These are phyloP conservation scores for Lanius collurio DNA, from an alignment of 2,113 vertebrate genomes.

Conservation along the genomic window DNA sequence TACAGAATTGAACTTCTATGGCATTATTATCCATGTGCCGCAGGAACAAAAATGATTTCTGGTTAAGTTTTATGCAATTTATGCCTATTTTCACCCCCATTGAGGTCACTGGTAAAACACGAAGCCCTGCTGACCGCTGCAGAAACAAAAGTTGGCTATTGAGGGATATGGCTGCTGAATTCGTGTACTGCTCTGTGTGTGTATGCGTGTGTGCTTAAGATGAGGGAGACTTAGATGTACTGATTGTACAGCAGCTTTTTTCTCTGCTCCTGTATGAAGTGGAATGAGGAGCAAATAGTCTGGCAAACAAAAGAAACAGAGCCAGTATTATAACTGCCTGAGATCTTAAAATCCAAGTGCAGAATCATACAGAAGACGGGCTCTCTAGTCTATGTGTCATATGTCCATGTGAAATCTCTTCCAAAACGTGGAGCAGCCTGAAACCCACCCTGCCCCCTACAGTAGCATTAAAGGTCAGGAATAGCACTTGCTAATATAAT, in stretches of 20 bases:
- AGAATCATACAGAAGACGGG: background rate
- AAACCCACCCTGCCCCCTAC: background rate
- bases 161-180: background rate
- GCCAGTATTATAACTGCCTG: slow-evolving; percentile 26
- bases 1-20: background rate
- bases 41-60: background rate
- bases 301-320: slow-evolving; percentile 50
- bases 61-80: background rate
- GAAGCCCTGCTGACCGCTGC: background rate
- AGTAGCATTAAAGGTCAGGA: background rate
- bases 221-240: slow-evolving; percentile 6
- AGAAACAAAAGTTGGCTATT: background rate
- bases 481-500: background rate
- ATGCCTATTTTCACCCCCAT: background rate
- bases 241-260: slow-evolving; percentile 50
- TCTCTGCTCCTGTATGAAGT: slow-evolving; percentile 25
- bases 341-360: slow-evolving; percentile 17
- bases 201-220: background rate
- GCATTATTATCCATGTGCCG: background rate
- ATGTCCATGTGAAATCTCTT: background rate
- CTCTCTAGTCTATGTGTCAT: background rate
- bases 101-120: background rate
- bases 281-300: slow-evolving; percentile 51
- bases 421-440: background rate
- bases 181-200: background rate